Conservation (phyloP, 1,140 invertebrate genomes). For the Periplaneta americana region DNA sequence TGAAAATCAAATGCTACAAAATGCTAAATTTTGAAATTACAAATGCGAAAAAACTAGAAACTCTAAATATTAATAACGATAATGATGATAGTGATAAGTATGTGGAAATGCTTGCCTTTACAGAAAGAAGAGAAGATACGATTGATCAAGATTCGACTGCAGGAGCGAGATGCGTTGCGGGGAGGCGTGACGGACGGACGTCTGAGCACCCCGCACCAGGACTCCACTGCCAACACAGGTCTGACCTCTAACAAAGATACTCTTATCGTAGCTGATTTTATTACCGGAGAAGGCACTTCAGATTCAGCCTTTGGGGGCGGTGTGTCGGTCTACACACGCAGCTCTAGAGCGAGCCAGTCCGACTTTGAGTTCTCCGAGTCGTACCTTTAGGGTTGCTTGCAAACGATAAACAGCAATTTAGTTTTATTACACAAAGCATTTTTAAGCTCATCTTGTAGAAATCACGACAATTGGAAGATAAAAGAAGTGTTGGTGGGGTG, state of each 20-base stretch:
- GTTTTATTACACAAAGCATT: background rate
- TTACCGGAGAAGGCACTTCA: conserved; percentile 69
- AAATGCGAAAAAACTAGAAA: no score
- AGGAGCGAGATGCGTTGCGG: conserved; percentile 60
- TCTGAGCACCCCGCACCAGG: background rate
- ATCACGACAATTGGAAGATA: background rate
- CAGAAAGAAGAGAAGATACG: conserved; percentile 89
- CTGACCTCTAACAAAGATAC: conserved; percentile 37
- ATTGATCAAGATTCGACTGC: conserved; percentile 67
- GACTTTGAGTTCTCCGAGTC: conserved; percentile 85
- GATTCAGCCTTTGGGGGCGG: conserved; percentile 66
- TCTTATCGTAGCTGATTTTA: conserved; percentile 61
- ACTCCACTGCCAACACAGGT: conserved; percentile 5
- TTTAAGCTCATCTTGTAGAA: background rate
- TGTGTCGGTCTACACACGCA: conserved; percentile 65
- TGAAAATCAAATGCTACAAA: no score
- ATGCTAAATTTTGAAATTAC: no score
- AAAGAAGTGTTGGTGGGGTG: background rate
- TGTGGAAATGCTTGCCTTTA: conserved; percentile 26
- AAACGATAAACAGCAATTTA: background rate
- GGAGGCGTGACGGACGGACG: conserved; percentile 28
- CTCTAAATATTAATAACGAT: no score
- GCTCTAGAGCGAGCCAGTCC: conserved; percentile 69
- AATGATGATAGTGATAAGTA: no score
- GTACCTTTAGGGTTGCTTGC: conserved; percentile 60